Base-by-base conservation (phyloP, 2,888 invertebrate species). In the Galeruca laticollis region DNA sequence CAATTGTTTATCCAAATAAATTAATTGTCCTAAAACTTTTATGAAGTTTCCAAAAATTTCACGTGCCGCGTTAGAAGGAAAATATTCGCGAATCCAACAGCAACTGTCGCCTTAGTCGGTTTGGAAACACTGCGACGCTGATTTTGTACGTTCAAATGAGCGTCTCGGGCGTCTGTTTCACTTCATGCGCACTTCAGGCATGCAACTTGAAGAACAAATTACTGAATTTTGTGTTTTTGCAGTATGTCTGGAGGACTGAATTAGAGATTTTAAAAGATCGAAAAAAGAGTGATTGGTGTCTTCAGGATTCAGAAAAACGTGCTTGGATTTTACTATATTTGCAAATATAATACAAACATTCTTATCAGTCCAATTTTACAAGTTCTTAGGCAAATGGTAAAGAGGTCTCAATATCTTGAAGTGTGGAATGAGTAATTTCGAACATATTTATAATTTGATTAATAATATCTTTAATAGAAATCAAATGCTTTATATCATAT, bases 161-260 rank as follows among this genome's bases (percentile, higher is more conserved):
- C 10, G 56, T 33, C 33, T 15, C 33, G n/a, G 35, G 56, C 35
- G 18, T 57, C 56, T 57, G 56, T 57, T 57, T 57, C 56, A 57
- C 33, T 57, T 35, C 56, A 57, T 57, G 56, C 56, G 56, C 56
- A 57, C 31, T 57, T 18, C 31, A 15, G 56, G 56, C 56, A 35
- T 57, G 26, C 56, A 57, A 57, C 54, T 54, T 26, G 35, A 35
- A 11, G 56, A 33, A 57, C 56, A 57, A 57, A 35, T 57, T 33
- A 57, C 15, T 15, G 35, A 15, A 18, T 57, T 35, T 57, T 15
- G 15, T 20, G 2, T 56, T 56, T 56, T 56, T 56, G 33, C 21
- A 3, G 15, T 33, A 31, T 33, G 35, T 18, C 56, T 57, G 20
- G 10, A 2, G 10, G 15, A 57, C 5, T 8, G 15, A 57, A 57